Base-by-base conservation (phyloP, 2,113 vertebrate genomes). In the Piaya cayana region DNA sequence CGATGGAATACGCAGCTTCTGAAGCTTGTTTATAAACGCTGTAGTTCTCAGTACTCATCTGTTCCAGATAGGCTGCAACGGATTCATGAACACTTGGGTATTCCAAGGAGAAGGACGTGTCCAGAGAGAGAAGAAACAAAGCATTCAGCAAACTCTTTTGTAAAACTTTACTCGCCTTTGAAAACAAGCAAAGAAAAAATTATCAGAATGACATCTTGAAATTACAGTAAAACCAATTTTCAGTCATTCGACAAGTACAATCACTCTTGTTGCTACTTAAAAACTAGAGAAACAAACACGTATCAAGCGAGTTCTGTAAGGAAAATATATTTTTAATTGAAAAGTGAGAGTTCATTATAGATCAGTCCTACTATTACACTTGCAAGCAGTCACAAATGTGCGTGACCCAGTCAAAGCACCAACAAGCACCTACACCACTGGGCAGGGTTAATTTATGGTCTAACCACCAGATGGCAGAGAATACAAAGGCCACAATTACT, bases 61-160 rank as follows among this genome's bases (percentile, higher is more conserved):
- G 99, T 86, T 99, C 99, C 97, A 99, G 96, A 90, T 99, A 99
- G 59, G 99, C 98, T 93, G 98, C 98, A 34, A 98, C 81, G 6
- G 99, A 97, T 79, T 99, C 99, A 5, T 99, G 98, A 84, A 98
- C 86, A 88, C 97, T 98, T 90, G 99, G 98, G 84, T 99, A 99
- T 56, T 98, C 98, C 96, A 98, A 94, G 60, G 98, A 98, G 90
- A 99, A 95, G n/a, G 99, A 97, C 75, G 98, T 71, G 69, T 99
- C 99, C 98, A 99, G 90, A 83, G 98, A 98, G 36, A 99, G 95
- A 59, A 98, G 96, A 88, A 99, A 99, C 69, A 99, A 95, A 50
- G 98, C 98, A 4, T 97, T 96, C 93, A 97, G 98, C 86, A 98
- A 93, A 74, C 95, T 98, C 90, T 99, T 98, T 9, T 99, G 98